Evolutionary conservation across 2,797 vertebrate genomes (phyloP).

Genomic region (Carcharodon carcharias): DNA sequence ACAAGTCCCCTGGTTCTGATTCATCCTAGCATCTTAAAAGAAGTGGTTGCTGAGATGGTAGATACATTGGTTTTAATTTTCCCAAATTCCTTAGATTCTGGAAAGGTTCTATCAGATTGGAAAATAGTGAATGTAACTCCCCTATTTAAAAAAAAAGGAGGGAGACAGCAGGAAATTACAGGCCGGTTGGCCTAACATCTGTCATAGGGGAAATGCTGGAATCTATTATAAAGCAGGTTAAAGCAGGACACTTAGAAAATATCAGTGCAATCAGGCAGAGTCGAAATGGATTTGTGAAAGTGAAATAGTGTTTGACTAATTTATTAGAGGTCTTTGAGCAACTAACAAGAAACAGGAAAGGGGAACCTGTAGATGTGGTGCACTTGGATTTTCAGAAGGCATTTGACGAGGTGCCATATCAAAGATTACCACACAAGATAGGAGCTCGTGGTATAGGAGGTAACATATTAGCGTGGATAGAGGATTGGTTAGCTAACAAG

Average conservation of each 20-base stretch:
- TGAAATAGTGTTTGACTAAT: too few species aligned
- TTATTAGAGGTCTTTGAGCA: background rate
- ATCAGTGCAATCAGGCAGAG: background rate
- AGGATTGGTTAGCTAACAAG: background rate
- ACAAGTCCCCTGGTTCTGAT: background rate
- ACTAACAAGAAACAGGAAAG: background rate
- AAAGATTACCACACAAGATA: background rate
- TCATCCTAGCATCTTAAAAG: background rate
- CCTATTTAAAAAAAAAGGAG: too few species aligned
- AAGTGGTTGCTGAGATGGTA: too few species aligned
- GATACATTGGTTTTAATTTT: background rate
- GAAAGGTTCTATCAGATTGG: background rate
- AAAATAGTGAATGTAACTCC: background rate
- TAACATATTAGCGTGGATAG: background rate
- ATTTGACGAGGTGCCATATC: too few species aligned
- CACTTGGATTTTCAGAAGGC: background rate
- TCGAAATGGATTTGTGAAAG: background rate
- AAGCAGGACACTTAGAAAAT: background rate
- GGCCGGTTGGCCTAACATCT: too few species aligned
- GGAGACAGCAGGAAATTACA: background rate
- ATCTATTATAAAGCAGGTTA: background rate
- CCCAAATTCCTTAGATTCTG: background rate
- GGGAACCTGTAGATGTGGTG: background rate
- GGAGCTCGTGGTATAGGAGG: background rate
- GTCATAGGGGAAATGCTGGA: background rate